A percentile compares a stretch with the other conserved stretches of the same genome.
phyloP scores from a whole-genome alignment of 1,140 invertebrate genomes.

The Phthorimaea operculella region DNA sequence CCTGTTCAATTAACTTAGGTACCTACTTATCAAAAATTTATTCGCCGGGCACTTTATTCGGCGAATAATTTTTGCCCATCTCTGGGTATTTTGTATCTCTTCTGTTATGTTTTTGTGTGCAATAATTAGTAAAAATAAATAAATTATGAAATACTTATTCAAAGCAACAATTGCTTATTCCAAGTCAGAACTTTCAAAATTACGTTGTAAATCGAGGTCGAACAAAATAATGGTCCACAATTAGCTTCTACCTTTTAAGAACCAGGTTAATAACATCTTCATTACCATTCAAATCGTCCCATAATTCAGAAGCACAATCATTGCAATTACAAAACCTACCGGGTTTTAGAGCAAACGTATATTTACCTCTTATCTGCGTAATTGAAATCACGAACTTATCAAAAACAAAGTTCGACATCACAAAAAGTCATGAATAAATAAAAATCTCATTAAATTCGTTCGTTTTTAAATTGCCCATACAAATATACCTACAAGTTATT shows the following conservation, averaged over 20 bases:
- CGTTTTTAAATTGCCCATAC: constrained; percentile 15
- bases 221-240: background rate
- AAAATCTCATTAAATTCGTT: constrained; percentile 36
- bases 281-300: background rate
- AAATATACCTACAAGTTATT: constrained; percentile 17
- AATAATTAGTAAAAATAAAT: too few species aligned
- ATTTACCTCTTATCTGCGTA: constrained; percentile 45
- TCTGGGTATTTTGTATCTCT: too few species aligned
- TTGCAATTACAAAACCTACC: background rate
- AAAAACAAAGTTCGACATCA: constrained; percentile 22
- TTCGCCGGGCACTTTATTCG: too few species aligned
- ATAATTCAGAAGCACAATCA: background rate
- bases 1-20: too few species aligned
- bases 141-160: too few species aligned
- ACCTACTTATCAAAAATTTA: too few species aligned
- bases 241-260: background rate
- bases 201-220: background rate
- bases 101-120: too few species aligned
- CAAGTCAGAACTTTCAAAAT: too few species aligned
- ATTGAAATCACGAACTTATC: constrained; percentile 52
- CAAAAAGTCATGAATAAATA: constrained; percentile 47
- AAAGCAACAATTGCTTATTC: too few species aligned
- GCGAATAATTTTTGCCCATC: too few species aligned
- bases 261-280: background rate
- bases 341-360: constrained; percentile 12